These are phyloP conservation scores for Perithous albicinctus DNA, from an alignment of 2,888 invertebrate genomes.

Conservation along the genomic window DNA sequence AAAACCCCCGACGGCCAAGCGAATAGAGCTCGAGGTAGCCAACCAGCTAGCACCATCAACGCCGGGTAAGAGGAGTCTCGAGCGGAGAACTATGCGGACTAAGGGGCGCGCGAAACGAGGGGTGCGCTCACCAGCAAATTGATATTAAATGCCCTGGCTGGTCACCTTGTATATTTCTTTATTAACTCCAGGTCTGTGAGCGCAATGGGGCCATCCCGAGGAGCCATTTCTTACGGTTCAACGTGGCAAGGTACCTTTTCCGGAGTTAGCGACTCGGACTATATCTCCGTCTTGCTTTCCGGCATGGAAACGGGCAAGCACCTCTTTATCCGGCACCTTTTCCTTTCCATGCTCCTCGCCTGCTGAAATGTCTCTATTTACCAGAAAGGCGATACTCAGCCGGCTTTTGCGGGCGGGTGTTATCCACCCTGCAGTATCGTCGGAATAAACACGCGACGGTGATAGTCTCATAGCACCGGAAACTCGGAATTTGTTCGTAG, in stretches of 20 bases:
- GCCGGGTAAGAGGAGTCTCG: slow-evolving; percentile 56
- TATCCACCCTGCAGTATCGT: slow-evolving; percentile 44
- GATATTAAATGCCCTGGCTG: slow-evolving; percentile 82
- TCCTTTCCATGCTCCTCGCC: slow-evolving; percentile 35
- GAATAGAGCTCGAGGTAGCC: slow-evolving; percentile 38
- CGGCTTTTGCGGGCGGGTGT: slow-evolving; percentile 33
- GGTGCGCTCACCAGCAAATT: slow-evolving; percentile 78
- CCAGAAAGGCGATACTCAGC: slow-evolving; percentile 29
- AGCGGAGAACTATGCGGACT: slow-evolving; percentile 62
- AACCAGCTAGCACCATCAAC: slow-evolving; percentile 44
- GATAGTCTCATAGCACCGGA: slow-evolving; percentile 1
- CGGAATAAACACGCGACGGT: slow-evolving; percentile 27
- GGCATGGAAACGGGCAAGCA: slow-evolving; percentile 43
- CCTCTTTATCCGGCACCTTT: slow-evolving; percentile 49
- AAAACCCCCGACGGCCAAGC: slow-evolving; percentile 47
- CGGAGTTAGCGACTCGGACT: slow-evolving; percentile 32
- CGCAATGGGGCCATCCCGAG: slow-evolving; percentile 69
- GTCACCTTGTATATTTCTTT: slow-evolving; percentile 83
- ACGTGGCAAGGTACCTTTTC: slow-evolving; percentile 57
- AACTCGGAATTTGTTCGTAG: slow-evolving; percentile 38
- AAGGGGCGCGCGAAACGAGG: slow-evolving; percentile 69
- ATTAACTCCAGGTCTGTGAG: slow-evolving; percentile 75
- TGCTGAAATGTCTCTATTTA: slow-evolving; percentile 59
- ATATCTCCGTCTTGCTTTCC: slow-evolving; percentile 44
- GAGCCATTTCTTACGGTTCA: slow-evolving; percentile 71